Evolutionary conservation across 2,113 vertebrate genomes (phyloP).

Genomic region (Platichthys stellatus): DNA sequence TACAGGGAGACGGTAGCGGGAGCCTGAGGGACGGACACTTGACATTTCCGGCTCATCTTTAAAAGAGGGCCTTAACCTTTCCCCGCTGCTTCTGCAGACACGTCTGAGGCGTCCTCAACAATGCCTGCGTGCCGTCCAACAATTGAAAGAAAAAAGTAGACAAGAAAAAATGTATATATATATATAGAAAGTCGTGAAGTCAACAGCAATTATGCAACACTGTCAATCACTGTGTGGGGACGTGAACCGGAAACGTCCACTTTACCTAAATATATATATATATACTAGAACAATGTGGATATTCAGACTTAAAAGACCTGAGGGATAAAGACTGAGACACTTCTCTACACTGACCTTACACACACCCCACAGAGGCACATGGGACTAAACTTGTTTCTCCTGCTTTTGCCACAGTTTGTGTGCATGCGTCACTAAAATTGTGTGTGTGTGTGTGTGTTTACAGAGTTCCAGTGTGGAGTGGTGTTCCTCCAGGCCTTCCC

Average conservation of each 20-base stretch:
- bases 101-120: constrained; percentile 64
- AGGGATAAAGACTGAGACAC: neutral
- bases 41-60: constrained; percentile 81
- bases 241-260: neutral
- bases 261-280: neutral
- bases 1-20: constrained; percentile 55
- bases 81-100: constrained; percentile 73
- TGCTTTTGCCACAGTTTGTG: neutral
- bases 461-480: constrained; percentile 45
- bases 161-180: neutral
- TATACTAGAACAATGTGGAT: neutral
- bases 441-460: constrained; percentile 24
- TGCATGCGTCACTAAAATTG: constrained; percentile 7
- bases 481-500: constrained; percentile 77
- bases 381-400: constrained; percentile 26
- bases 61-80: constrained; percentile 83
- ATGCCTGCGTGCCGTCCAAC: constrained; percentile 50
- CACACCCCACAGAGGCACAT: too few relatives aligned
- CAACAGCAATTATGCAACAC: constrained; percentile 18
- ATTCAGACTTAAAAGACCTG: neutral
- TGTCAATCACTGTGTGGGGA: neutral
- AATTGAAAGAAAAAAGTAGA: constrained; percentile 14
- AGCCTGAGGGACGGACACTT: constrained; percentile 78
- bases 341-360: neutral
- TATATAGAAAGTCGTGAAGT: constrained; percentile 31